Percentiles rank a stretch among this genome's conserved stretches.
Conservation (phyloP, 1,140 invertebrate species). For the Mycetomoellerius zeteki region DNA sequence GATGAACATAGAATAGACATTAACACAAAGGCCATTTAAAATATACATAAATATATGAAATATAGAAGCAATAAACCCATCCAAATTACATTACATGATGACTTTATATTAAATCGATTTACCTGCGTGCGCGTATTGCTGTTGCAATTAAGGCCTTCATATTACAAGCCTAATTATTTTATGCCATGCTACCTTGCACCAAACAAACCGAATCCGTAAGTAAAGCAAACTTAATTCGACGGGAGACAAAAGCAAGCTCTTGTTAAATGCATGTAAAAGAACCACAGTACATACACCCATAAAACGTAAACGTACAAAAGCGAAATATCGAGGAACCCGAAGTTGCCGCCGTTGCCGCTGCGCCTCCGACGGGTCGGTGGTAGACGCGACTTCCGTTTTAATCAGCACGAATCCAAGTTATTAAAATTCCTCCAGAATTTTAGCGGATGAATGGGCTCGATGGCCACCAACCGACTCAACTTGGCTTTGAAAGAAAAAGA, state of each 20-base stretch:
- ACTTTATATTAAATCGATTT: constrained; percentile 25
- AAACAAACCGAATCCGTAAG: constrained; percentile 11
- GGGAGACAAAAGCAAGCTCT: constrained; percentile 51
- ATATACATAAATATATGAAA: no score
- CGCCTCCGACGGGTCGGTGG: neutral
- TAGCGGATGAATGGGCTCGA: constrained; percentile 72
- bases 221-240: constrained; percentile 42
- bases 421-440: constrained; percentile 77
- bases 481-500: constrained; percentile 72
- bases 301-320: constrained; percentile 58
- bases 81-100: neutral
- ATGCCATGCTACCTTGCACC: neutral
- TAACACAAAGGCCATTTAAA: neutral
- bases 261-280: constrained; percentile 50
- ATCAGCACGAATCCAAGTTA: constrained; percentile 77
- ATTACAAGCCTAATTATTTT: neutral
- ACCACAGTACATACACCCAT: constrained; percentile 52
- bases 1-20: neutral
- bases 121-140: neutral
- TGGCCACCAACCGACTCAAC: constrained; percentile 48
- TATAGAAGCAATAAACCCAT: neutral
- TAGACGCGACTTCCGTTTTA: constrained; percentile 75
- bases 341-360: constrained; percentile 10
- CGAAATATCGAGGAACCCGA: constrained; percentile 56
- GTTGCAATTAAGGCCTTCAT: neutral